Conservation (phyloP, 2,113 vertebrate genomes). For the Clarias batrachus region DNA sequence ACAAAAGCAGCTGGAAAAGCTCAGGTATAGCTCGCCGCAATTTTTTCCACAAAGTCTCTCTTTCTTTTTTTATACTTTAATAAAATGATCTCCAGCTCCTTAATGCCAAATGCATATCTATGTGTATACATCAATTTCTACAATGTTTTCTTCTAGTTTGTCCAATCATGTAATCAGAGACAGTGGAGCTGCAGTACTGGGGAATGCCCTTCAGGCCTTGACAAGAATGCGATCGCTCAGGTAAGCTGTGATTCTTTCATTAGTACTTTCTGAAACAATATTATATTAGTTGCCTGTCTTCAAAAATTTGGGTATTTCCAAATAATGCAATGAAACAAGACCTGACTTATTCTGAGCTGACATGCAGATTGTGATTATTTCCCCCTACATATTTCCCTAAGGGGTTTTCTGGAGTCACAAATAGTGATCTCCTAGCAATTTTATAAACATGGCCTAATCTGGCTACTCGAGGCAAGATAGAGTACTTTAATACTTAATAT, state of each 20-base stretch:
- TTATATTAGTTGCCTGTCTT: background rate
- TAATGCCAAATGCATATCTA: background rate
- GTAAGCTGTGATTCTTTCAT: conserved; percentile 60
- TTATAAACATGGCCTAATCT: background rate
- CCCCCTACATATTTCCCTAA: background rate
- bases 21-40: conserved; percentile 68
- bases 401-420: background rate
- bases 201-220: conserved; percentile 53
- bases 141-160: conserved; percentile 63
- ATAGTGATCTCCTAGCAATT: background rate
- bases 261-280: background rate
- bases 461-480: background rate
- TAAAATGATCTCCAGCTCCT: background rate
- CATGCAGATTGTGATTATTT: background rate
- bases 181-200: conserved; percentile 54
- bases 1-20: conserved; percentile 68
- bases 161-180: conserved; percentile 68
- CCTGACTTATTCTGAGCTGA: background rate
- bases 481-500: too few species aligned
- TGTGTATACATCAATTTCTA: conserved; percentile 9
- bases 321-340: too few species aligned
- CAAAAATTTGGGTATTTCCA: background rate
- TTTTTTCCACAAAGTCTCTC: background rate
- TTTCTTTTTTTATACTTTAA: background rate
- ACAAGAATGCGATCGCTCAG: conserved; percentile 65